Evolutionary conservation across 1,140 invertebrate genomes (phyloP), one percentile per base, ranked within the genome.

Genomic region (Musca vetustissima): DNA sequence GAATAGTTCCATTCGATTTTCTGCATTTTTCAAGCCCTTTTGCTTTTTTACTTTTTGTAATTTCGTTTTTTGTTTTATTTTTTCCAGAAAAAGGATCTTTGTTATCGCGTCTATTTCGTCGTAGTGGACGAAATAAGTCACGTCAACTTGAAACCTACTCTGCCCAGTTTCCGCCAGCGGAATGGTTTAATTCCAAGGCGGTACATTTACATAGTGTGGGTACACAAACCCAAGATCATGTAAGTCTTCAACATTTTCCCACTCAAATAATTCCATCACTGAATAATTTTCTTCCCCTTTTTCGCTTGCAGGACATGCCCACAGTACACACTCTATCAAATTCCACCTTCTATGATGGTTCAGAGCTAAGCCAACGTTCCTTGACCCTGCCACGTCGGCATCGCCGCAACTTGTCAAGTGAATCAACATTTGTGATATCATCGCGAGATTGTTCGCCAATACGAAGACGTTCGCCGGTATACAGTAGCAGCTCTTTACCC

Each of bases 171-270:
- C 94, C 94, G 71, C 94, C 94, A 68, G 90, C 90, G 36, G 94
- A 97, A 83, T 96, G 93, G 93, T 93, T 93, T 83, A 94, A 94
- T 83, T 90, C 90, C 6, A 88, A 91, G 73, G 91, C 92, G 71
- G 90, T 93, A 69, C 91, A 93, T 83, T 85, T 93, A 71, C 92
- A 94, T 77, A 93, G 91, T 74, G 91, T 93, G 71, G 91, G 91
- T 59, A 95, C 93, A 47, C 93, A 95, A 84, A 95, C 93, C 69
- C 85, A 75, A 25, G 81, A 83, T 70, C 80, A 80, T n/a, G 81
- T 83, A 68, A 79, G 79, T 57, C 8, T 3, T 28, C 3, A n/a
- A n/a, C n/a, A 4, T 28, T 28, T 28, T 3, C 28, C 8, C 28
- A 4, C 3, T 4, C 28, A 28, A 3, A 28, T 4, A 28, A 28